Percentiles rank a stretch among this genome's conserved stretches.
These are phyloP conservation scores for Euclidia mi DNA, from an alignment of 2,888 invertebrate genomes.

Conservation along the genomic window DNA sequence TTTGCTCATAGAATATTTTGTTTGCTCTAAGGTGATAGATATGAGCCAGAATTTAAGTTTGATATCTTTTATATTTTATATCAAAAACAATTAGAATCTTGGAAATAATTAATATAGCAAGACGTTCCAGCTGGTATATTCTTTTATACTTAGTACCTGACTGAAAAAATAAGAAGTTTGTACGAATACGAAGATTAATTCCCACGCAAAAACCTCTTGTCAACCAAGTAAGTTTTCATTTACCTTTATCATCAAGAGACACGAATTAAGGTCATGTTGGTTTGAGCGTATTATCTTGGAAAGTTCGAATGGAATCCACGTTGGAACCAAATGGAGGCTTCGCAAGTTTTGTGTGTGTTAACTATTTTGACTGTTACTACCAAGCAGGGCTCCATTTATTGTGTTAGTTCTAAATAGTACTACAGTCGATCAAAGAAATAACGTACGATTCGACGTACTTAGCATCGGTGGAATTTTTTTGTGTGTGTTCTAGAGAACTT, in stretches of 20 bases:
- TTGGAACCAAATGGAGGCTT: slow-evolving; percentile 33
- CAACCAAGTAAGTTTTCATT: slow-evolving; percentile 7
- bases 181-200: background rate
- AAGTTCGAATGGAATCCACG: slow-evolving; percentile 31
- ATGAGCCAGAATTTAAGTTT: too few species aligned
- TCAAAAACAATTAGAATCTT: too few species aligned
- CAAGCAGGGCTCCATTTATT: slow-evolving; percentile 14
- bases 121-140: too few species aligned
- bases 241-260: slow-evolving; percentile 13
- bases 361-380: slow-evolving; percentile 29
- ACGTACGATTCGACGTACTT: too few species aligned
- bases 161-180: background rate
- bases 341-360: slow-evolving; percentile 15
- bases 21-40: too few species aligned
- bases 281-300: slow-evolving; percentile 18
- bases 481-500: too few species aligned
- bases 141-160: too few species aligned
- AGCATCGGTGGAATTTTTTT: too few species aligned
- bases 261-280: slow-evolving; percentile 34
- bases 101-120: too few species aligned
- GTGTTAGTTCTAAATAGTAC: slow-evolving; percentile 13
- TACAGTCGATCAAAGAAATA: slow-evolving; percentile 16
- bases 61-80: too few species aligned
- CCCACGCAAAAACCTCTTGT: too few species aligned
- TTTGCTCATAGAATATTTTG: too few species aligned